Conservation (phyloP, 2,888 invertebrate species). For the Latrodectus hesperus region DNA sequence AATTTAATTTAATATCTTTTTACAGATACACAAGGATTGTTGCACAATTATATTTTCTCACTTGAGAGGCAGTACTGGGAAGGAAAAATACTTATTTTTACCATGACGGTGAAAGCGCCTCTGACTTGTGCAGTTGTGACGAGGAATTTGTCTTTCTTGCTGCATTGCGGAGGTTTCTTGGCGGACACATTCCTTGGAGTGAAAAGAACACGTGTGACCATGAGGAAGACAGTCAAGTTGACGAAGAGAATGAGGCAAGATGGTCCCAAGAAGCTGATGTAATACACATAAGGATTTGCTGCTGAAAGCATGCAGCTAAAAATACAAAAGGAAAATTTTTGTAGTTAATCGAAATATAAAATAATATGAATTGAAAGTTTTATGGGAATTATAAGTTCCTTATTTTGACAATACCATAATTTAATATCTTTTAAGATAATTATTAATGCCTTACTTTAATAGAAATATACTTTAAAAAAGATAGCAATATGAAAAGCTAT, state of each 20-base stretch:
- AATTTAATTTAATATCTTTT: background rate
- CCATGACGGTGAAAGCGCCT: conserved; percentile 73
- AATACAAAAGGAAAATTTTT: too few species aligned
- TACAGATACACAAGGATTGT: background rate
- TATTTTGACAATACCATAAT: too few species aligned
- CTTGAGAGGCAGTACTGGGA: background rate
- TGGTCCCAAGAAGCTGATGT: conserved; percentile 75
- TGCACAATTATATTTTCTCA: too few species aligned
- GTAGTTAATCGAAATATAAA: too few species aligned
- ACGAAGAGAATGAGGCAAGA: conserved; percentile 75
- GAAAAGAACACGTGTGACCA: conserved; percentile 74
- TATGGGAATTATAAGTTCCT: too few species aligned
- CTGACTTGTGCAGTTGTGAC: conserved; percentile 70
- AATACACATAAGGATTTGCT: conserved; percentile 75
- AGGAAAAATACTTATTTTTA: conserved; percentile 22
- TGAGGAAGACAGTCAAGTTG: conserved; percentile 75
- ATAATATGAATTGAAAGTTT: too few species aligned
- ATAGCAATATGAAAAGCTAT: too few species aligned
- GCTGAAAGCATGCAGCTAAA: conserved; percentile 75
- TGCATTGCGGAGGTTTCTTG: conserved; percentile 58
- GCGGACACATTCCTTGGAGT: conserved; percentile 71
- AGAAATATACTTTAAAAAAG: too few species aligned
- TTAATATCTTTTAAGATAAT: too few species aligned
- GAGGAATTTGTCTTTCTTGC: conserved; percentile 59
- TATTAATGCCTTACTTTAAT: too few species aligned